Base-by-base conservation (phyloP, 2,888 invertebrate species). In the Nebria brevicollis region DNA sequence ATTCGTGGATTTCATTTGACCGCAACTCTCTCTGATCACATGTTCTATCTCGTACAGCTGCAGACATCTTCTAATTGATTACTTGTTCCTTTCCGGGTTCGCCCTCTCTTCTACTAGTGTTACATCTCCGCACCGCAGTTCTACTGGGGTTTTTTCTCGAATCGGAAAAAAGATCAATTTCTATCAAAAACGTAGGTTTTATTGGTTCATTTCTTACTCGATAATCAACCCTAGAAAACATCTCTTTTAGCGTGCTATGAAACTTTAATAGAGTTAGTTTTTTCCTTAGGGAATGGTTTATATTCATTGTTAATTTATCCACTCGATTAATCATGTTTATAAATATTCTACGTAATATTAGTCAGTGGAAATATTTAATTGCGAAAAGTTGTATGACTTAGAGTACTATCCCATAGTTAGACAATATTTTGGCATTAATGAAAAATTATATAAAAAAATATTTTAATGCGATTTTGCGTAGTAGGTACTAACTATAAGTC, bases 1-100 rank as follows among this genome's bases (percentile, higher is more conserved):
- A 68, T 68, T 68, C 26, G 68, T 68, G 68, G 68, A 26, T 25
- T 68, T 68, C 26, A 68, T 25, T 68, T 68, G 20, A 20, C 68
- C 68, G 15, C 68, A 68, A 10, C 10, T 68, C 15, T 68, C 68
- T 68, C 68, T 68, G 77, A 77, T 77, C 72, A 77, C 77, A 77
- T 77, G 70, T 70, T 77, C 70, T 41, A 34, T 41, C 70, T 54
- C 77, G 77, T 72, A 15, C 77, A 77, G 77, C 70, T 66, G 66
- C 66, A 74, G 79, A 79, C 79, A 79, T 79, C 54, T 77, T 43
- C 74, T 79, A 79, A 79, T 74, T 79, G 79, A 79, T 79, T 79
- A 79, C 74, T 66, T 74, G 79, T 74, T 66, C 74, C 74, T 74
- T 79, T 79, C 74, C 42, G 43, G 79, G 10, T 43, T 43, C 43